These are phyloP conservation scores for Trachelus iudaicus DNA, from an alignment of 2,888 invertebrate genomes.

Conservation along the genomic window DNA sequence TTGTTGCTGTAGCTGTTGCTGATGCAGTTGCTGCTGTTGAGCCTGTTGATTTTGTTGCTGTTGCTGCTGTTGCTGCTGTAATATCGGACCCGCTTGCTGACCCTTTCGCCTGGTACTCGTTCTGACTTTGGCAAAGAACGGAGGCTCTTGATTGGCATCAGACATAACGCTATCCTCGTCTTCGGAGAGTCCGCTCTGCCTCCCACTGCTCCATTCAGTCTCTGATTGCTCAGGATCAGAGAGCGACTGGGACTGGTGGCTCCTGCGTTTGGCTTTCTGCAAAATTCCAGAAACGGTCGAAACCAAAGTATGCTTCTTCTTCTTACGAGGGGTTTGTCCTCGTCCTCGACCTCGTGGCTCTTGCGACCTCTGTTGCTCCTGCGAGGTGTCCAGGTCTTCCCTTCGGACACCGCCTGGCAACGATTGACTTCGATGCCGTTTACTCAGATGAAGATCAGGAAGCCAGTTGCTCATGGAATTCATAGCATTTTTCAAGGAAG, in stretches of 20 bases:
- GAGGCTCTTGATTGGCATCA: slow-evolving; percentile 74
- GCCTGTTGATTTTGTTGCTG: slow-evolving; percentile 29
- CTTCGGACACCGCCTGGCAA: slow-evolving; percentile 78
- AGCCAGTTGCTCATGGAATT: slow-evolving; percentile 83
- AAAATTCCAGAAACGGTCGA: slow-evolving; percentile 87
- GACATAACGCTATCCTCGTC: slow-evolving; percentile 79
- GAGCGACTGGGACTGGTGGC: slow-evolving; percentile 71
- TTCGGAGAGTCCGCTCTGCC: slow-evolving; percentile 77
- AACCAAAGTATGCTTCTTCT: slow-evolving; percentile 84
- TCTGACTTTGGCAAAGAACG: slow-evolving; percentile 74
- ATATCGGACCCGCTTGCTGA: slow-evolving; percentile 29
- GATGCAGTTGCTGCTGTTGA: slow-evolving; percentile 32
- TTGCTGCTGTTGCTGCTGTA: slow-evolving; percentile 37
- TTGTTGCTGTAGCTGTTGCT: slow-evolving; percentile 15
- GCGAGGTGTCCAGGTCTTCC: slow-evolving; percentile 65
- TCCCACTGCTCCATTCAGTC: slow-evolving; percentile 78
- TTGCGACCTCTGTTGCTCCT: slow-evolving; percentile 41
- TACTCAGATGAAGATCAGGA: slow-evolving; percentile 82
- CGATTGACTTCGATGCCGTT: slow-evolving; percentile 84
- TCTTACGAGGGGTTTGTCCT: slow-evolving; percentile 67
- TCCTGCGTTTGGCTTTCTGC: slow-evolving; percentile 83
- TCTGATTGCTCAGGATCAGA: slow-evolving; percentile 84
- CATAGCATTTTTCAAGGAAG: slow-evolving; percentile 82
- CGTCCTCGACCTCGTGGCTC: slow-evolving; percentile 43
- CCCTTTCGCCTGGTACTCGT: slow-evolving; percentile 62